Evolutionary conservation across 2,113 vertebrate species (phyloP).

Genomic region (Columbina picui): DNA sequence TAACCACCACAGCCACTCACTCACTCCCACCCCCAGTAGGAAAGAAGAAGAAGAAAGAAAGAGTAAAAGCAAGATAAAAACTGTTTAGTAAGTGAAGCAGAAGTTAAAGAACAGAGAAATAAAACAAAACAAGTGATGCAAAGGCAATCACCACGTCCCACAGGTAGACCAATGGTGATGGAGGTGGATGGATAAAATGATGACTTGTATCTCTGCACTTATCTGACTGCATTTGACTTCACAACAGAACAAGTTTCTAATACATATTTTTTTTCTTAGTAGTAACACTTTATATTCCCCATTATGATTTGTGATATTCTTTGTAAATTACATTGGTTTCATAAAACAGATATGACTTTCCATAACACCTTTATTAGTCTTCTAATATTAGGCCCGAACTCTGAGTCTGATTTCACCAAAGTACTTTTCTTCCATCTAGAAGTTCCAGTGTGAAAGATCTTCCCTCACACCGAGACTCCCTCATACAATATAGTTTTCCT

Average conservation of each 20-base stretch:
- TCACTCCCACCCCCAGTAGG: not conserved
- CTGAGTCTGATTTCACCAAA: not conserved
- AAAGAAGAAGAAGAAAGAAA: not conserved
- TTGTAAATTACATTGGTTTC: not conserved
- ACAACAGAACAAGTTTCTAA: not conserved
- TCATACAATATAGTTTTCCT: not conserved
- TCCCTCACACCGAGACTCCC: not conserved
- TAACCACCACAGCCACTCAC: rapidly evolving
- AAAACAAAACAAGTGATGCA: not conserved
- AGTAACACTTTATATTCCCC: not conserved
- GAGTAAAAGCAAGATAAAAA: not conserved
- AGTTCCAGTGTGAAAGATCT: not conserved
- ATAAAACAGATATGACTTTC: not conserved
- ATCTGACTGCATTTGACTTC: not conserved
- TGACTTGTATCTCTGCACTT: not conserved
- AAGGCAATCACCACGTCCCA: not conserved
- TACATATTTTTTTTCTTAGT: not conserved
- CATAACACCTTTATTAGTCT: not conserved
- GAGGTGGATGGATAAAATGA: not conserved
- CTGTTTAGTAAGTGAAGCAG: not conserved
- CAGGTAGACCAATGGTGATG: rapidly evolving
- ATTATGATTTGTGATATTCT: not conserved
- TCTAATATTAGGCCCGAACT: not conserved
- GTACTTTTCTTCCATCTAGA: not conserved
- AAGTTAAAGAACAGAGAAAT: not conserved